Evolutionary conservation across 2,888 invertebrate genomes (phyloP), one percentile per base, ranked within the genome.

Genomic region (Apamea epomidion): DNA sequence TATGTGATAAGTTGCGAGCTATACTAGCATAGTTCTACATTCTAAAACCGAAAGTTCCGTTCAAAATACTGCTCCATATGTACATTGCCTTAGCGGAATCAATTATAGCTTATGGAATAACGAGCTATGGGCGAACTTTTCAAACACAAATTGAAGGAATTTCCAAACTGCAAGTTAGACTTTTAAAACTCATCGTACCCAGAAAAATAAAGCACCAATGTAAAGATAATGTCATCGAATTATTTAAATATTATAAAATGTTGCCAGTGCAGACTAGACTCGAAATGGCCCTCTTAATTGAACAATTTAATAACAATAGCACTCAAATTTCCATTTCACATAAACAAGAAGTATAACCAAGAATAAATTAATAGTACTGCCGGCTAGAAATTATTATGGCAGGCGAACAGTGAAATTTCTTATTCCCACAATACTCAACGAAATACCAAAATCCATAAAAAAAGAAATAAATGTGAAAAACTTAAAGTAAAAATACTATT

Each of bases 1-100:
- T 74, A 5, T 74, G 74, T 74, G 74, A 74, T 29, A 74, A 64
- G 5, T 64, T 74, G 25, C 74, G 64, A 3, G 64, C 64, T 6
- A 25, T 48, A 51, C 51, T 51, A 18, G 51, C 6, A 51, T 18
- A 51, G 16, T 51, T 51, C 16, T 51, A 18, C 18, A 51, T 6
- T 18, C 6, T 25, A 0, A 58, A 58, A 58, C 8, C 25, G 25
- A 58, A 58, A 51, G 6, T 51, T 51, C 51, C 18, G 18, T 51
- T 51, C 51, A 51, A 51, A 51, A 51, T 51, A 18, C 51, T 51
- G 51, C 18, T 51, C 51, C 18, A 51, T 18, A 58, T 25, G 25
- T 58, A 25, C 60, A 14, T 60, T n/a, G n/a, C 60, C 12, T 60
- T 60, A 60, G 60, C 60, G n/a, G n/a, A 60, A 29, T 62, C 62